phyloP scores from a whole-genome alignment of 1,140 invertebrate species.

The Lepidurus arcticus region DNA sequence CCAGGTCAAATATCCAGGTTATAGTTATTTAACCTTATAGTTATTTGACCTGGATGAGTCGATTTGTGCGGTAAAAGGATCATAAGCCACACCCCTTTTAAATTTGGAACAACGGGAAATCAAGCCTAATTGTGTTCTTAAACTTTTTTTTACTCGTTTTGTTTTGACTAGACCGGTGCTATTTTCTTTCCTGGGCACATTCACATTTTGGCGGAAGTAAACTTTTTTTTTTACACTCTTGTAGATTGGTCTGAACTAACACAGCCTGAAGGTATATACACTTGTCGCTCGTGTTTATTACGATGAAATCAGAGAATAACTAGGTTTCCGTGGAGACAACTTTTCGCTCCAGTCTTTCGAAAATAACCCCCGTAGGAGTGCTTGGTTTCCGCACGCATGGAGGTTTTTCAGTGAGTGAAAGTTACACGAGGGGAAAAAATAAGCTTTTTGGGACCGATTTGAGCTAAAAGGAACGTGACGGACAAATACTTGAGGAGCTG shows the following conservation, averaged over 20 bases:
- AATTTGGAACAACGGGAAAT: no score
- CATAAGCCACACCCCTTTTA: no score
- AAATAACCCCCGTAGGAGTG: neutral
- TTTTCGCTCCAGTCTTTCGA: neutral
- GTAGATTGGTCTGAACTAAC: neutral
- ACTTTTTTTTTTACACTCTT: neutral
- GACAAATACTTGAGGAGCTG: neutral
- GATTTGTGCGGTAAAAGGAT: no score
- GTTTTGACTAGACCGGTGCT: no score
- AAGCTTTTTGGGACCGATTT: neutral
- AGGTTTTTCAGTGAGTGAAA: conserved; percentile 6
- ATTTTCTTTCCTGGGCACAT: no score
- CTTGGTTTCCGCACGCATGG: neutral
- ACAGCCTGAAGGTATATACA: neutral
- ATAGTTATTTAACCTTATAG: no score
- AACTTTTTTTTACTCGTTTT: no score
- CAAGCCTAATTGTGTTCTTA: no score
- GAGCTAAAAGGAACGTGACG: conserved; percentile 17
- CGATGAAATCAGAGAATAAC: neutral
- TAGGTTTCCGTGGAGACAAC: neutral
- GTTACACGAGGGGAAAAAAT: neutral
- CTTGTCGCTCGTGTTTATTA: neutral
- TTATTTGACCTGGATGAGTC: no score
- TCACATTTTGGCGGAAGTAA: no score
- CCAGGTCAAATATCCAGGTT: no score